Conservation (phyloP, 2,888 invertebrate species). For the Agriopis aurantiaria region DNA sequence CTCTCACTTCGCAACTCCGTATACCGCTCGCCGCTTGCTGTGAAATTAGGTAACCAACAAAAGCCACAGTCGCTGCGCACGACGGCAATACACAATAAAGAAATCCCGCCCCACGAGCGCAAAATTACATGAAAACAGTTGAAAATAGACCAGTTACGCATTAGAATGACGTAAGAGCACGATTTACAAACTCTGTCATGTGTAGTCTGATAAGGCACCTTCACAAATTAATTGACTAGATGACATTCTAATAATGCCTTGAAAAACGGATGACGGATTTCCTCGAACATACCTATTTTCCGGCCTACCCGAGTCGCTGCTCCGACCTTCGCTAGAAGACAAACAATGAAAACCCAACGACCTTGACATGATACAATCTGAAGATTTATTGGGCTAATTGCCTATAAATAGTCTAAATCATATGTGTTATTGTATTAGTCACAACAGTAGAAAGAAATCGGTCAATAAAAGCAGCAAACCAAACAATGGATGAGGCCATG, state of each 20-base stretch:
- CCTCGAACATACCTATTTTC: conserved; percentile 78
- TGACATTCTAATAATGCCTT: conserved; percentile 75
- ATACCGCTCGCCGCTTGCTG: conserved; percentile 77
- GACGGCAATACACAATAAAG: conserved; percentile 69
- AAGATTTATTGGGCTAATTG: conserved; percentile 77
- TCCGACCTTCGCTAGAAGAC: conserved; percentile 82
- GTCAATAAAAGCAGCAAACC: conserved; percentile 67
- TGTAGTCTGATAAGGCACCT: conserved; percentile 57
- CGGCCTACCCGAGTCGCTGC: conserved; percentile 73
- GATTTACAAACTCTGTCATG: conserved; percentile 55
- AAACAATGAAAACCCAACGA: conserved; percentile 80
- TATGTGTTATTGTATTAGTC: conserved; percentile 74
- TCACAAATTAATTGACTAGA: conserved; percentile 59
- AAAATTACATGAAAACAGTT: conserved; percentile 61
- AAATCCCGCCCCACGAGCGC: conserved; percentile 64
- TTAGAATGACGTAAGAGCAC: conserved; percentile 61
- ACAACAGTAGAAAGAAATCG: conserved; percentile 66
- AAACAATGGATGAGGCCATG: conserved; percentile 69
- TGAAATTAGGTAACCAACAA: conserved; percentile 85
- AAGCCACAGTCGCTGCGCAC: conserved; percentile 74
- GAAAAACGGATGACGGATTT: conserved; percentile 82
- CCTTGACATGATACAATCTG: conserved; percentile 81
- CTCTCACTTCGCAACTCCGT: conserved; percentile 85
- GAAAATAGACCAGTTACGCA: conserved; percentile 53
- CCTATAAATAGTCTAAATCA: conserved; percentile 76